Percentiles rank a stretch among this genome's conserved stretches.
These are phyloP conservation scores for Saguinus midas DNA, from an alignment of 2,113 vertebrate species.

Conservation along the genomic window DNA sequence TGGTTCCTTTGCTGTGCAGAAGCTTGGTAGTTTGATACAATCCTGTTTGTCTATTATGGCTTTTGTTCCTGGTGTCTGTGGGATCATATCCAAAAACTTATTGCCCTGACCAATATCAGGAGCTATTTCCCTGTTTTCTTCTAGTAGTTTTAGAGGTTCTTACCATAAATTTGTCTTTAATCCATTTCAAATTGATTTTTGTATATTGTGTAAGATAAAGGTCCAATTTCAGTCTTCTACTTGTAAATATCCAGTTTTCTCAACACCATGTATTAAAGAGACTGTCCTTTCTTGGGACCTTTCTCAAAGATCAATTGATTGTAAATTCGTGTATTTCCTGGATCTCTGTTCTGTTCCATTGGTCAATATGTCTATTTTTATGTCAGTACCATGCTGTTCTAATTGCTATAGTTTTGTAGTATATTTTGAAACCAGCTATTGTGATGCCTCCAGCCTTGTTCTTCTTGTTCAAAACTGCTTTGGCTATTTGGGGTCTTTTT, in stretches of 20 bases:
- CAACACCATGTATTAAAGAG: neutral
- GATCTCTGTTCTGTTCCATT: neutral
- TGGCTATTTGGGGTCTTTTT: neutral
- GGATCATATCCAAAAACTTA: neutral
- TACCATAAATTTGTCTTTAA: neutral
- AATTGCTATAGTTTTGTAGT: neutral
- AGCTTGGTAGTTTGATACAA: neutral
- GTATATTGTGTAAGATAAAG: neutral
- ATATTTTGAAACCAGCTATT: neutral
- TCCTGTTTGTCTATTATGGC: neutral
- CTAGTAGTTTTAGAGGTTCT: neutral
- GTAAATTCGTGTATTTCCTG: neutral
- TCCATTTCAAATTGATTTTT: neutral
- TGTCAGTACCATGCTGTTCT: neutral
- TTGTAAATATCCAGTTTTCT: neutral
- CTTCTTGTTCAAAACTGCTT: neutral
- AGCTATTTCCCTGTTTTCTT: neutral
- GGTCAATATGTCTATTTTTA: neutral
- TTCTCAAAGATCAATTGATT: neutral
- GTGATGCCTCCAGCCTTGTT: neutral
- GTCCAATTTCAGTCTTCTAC: neutral
- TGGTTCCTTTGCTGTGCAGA: neutral
- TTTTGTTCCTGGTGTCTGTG: neutral
- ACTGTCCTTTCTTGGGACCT: neutral
- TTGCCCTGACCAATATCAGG: neutral